phyloP scores from a whole-genome alignment of 2,113 vertebrate genomes.

The Egretta garzetta region DNA sequence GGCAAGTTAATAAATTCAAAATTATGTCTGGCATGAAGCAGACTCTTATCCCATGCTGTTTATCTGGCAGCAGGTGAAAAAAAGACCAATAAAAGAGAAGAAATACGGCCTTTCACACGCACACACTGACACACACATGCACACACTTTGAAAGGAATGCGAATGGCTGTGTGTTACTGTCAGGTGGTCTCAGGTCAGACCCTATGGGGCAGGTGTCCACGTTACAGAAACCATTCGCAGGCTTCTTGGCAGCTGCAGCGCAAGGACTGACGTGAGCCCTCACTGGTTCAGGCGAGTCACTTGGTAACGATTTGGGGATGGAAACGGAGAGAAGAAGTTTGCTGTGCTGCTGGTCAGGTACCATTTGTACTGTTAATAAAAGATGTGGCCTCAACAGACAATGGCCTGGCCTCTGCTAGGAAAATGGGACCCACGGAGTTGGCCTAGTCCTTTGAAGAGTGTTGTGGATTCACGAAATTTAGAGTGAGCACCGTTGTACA shows the following conservation, averaged over 20 bases:
- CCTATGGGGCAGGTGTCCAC: background rate
- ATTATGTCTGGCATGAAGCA: constrained; percentile 32
- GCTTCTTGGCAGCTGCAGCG: background rate
- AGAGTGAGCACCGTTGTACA: background rate
- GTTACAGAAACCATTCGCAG: background rate
- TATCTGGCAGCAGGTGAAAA: constrained; percentile 38
- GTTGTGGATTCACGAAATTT: background rate
- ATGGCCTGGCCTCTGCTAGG: background rate
- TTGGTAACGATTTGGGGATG: background rate
- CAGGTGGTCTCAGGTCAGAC: constrained; percentile 21
- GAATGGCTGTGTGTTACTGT: background rate
- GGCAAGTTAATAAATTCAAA: constrained; percentile 52
- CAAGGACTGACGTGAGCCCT: background rate
- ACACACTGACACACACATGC: background rate
- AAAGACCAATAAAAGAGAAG: constrained; percentile 7
- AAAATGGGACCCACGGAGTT: background rate
- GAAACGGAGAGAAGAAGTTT: background rate
- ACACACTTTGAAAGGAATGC: background rate
- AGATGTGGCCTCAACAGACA: fast-evolving
- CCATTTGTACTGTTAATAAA: background rate
- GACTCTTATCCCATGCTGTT: background rate
- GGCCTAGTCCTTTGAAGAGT: background rate
- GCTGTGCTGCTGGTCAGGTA: background rate
- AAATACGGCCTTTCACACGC: background rate
- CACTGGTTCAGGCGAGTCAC: background rate